A percentile compares a stretch with the other conserved stretches of the same genome.
Conservation (phyloP, 1,140 invertebrate species). For the Penaeus vannamei region DNA sequence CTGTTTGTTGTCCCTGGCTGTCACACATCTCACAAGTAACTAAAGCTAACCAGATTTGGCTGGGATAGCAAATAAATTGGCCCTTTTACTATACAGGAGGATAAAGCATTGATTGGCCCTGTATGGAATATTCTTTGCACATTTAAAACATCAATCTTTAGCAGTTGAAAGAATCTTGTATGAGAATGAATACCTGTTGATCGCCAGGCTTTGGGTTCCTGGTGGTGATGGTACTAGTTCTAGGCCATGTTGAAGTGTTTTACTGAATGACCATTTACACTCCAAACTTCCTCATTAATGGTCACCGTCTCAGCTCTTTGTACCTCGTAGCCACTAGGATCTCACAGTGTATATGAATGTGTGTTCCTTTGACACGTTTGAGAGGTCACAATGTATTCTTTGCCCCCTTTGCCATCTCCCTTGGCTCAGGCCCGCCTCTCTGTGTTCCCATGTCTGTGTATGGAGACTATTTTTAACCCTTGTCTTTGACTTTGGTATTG, state of each 20-base stretch:
- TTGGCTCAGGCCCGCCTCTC: conserved; percentile 39
- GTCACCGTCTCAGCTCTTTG: conserved; percentile 51
- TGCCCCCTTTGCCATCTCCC: conserved; percentile 32
- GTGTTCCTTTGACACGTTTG: conserved; percentile 39
- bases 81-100: not conserved
- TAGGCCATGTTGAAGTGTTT: not conserved
- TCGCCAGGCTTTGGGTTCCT: too few species aligned
- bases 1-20: conserved; percentile 10
- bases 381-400: conserved; percentile 46
- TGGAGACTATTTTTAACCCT: conserved; percentile 12
- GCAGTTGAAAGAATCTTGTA: too few species aligned
- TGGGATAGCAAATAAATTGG: not conserved
- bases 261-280: conserved; percentile 26
- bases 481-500: conserved; percentile 9
- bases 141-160: not conserved
- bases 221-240: not conserved
- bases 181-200: too few species aligned
- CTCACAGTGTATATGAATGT: conserved; percentile 56
- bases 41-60: not conserved
- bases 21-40: conserved; percentile 28
- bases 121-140: not conserved
- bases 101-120: conserved; percentile 7
- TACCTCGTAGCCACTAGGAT: conserved; percentile 51
- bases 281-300: conserved; percentile 25
- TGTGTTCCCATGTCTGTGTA: not conserved